Base-by-base conservation (phyloP, 1,140 invertebrate species). In the Bombus impatiens region DNA sequence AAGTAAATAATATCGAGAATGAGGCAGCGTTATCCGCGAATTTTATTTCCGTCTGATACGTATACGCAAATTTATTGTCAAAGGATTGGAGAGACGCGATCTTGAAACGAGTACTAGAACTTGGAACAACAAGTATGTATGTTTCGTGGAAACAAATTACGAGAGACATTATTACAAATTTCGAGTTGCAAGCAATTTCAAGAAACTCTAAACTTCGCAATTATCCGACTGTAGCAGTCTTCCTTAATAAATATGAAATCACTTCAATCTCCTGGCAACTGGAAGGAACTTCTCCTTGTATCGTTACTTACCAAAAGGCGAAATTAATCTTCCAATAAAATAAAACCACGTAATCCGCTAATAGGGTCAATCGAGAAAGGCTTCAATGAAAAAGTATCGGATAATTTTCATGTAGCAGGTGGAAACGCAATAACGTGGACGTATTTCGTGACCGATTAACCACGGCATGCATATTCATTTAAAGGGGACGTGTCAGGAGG, bases 361-460 rank as follows among this genome's bases (percentile, higher is more conserved):
- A 62, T 62, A n/a, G 59, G 59, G 15, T 3, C 18, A 10, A 10
- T 25, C 2, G 32, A 8, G 5, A n/a, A 12, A 53, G 42, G 42
- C 15, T 8, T n/a, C 10, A 22, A 44, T n/a, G n/a, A 32, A n/a
- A 53, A 53, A 53, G 22, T 25, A 47, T 53, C 42, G 44, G 42
- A 15, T 74, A 74, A 74, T 74, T 74, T 74, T 67, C 62, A 18
- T 6, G 15, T 44, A 12, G 32, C 12, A 1, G 8, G 10, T 8
- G 32, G 22, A 32, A 8, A 13, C 12, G 53, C 35, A 74, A 37
- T 59, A 71, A 72, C 37, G 37, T 10, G 25, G 15, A 6, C 62
- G 78, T 74, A 70, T 74, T 74, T 18, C 70, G 79, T 70, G 37
- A 44, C 47, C 68, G 68, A 74, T 57, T 74, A 74, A 82, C 79